These are phyloP conservation scores for Poeciliopsis retropinna DNA, from an alignment of 2,113 vertebrate species.

Conservation along the genomic window DNA sequence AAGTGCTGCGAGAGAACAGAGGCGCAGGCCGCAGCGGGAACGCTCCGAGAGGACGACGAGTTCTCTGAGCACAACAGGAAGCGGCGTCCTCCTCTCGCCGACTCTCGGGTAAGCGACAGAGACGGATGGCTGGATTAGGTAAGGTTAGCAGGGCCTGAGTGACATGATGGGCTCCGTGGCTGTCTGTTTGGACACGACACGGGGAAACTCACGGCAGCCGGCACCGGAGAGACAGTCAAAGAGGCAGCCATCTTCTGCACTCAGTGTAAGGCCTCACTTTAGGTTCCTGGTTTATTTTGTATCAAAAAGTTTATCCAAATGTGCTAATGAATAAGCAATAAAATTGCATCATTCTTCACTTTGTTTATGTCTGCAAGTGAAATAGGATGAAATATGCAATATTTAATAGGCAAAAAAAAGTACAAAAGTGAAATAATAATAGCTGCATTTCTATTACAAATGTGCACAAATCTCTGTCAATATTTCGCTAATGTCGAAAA, in stretches of 20 bases:
- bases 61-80: conserved; percentile 60
- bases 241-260: conserved; percentile 53
- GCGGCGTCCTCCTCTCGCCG: conserved; percentile 63
- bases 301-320: conserved; percentile 40
- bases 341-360: no score
- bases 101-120: conserved; percentile 72
- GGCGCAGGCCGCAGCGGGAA: conserved; percentile 45
- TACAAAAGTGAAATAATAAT: no score
- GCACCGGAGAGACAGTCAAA: conserved; percentile 2
- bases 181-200: conserved; percentile 11
- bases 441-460: no score
- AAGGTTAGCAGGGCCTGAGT: conserved; percentile 33
- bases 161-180: conserved; percentile 26
- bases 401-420: no score
- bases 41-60: conserved; percentile 72
- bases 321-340: conserved; percentile 7
- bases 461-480: no score
- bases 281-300: background rate
- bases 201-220: conserved; percentile 25
- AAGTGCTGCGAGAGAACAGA: conserved; percentile 49
- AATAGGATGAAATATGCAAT: no score
- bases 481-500: no score
- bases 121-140: conserved; percentile 47
- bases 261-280: conserved; percentile 30
- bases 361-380: no score